Evolutionary conservation across 2,888 invertebrate species (phyloP), one percentile per base, ranked within the genome.

Genomic region (Endotricha flammealis): DNA sequence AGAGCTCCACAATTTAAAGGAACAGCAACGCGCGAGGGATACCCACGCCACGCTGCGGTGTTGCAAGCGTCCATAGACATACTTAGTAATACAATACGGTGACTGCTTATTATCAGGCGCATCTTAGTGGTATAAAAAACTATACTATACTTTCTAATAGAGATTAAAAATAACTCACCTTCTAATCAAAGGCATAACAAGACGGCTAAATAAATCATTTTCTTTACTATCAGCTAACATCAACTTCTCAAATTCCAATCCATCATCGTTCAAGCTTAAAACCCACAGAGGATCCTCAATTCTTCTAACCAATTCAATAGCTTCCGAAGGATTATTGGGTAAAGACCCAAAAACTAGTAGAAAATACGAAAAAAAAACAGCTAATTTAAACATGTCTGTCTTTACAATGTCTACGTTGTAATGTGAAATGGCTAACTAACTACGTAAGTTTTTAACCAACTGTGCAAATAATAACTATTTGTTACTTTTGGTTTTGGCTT

Each of bases 201-300:
- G 46, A 10, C 43, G 12, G 17, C 62, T 53, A 38, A 65, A 68
- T 2, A 61, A 56, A 4, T 51, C 41, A 14, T 48, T 47, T 14
- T 71, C 64, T 1, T 27, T 41, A 1, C 27, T 29, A 23, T 42
- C 53, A 0, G 58, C 66, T 0, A 49, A 42, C 16, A 50, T 57
- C 36, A 75, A 31, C 31, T 46, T 51, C 7, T 60, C 35, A 5
- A 48, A 34, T 29, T 57, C 59, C 39, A 66, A 30, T 1, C 35
- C 48, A n/a, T 48, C 48, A 24, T 48, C 42, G 12, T 57, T 53
- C 8, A 75, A 35, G 24, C 45, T 50, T n/a, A 75, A 27, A 13
- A 73, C 61, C 73, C 73, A 74, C 5, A 74, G 1, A 17, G 53
- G 22, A 5, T 14, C 16, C 3, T 4, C 3, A 3, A 4, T 33